A percentile compares a stretch with the other conserved stretches of the same genome.
Conservation (phyloP, 2,113 vertebrate species). For the Rhabdornis inornatus region DNA sequence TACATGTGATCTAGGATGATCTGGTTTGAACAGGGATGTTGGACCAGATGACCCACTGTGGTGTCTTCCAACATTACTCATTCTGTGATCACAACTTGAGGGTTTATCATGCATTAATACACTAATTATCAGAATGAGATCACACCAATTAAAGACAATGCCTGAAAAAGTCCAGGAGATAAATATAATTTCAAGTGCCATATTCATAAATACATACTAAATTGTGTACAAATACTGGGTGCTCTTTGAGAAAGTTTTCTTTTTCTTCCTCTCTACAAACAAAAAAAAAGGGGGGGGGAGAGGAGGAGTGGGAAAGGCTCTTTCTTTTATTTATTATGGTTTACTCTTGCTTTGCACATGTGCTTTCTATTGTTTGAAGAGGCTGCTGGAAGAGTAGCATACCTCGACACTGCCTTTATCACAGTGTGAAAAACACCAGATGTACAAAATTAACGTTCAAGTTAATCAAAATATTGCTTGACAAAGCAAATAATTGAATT, state of each 20-base stretch:
- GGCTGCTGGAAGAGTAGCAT: neutral
- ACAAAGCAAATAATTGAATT: conserved; percentile 84
- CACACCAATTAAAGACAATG: neutral
- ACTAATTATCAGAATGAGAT: neutral
- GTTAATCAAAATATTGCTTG: conserved; percentile 82
- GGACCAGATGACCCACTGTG: neutral
- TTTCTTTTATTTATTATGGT: neutral
- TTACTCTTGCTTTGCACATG: neutral
- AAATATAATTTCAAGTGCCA: neutral
- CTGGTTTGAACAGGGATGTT: neutral
- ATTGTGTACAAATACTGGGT: neutral
- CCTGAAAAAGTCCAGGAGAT: neutral
- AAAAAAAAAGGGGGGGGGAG: rapidly evolving
- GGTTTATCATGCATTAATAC: neutral
- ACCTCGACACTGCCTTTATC: conserved; percentile 33
- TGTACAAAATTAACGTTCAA: conserved; percentile 73
- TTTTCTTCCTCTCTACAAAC: neutral
- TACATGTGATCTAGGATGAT: neutral
- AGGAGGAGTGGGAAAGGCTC: neutral
- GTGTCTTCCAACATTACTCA: neutral
- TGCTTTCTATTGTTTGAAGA: conserved; percentile 30
- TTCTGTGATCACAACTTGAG: neutral
- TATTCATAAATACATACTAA: neutral
- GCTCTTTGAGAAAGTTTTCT: neutral
- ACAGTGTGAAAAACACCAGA: conserved; percentile 69